Percentiles rank a stretch among this genome's conserved stretches.
Evolutionary conservation across 2,888 invertebrate species (phyloP).

Genomic region (Sericinus montela): DNA sequence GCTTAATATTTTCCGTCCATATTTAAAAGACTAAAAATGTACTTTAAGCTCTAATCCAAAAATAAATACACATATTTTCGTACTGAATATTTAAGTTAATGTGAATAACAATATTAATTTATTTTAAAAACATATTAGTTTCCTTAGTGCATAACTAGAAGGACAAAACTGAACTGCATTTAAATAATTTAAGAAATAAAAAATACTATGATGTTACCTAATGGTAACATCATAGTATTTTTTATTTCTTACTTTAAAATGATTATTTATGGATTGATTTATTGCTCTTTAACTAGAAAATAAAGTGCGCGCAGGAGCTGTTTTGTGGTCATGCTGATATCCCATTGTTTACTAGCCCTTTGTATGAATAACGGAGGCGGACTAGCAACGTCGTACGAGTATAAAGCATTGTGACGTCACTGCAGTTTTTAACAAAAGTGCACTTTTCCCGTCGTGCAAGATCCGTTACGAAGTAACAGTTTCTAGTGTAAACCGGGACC

Average conservation of each 20-base stretch:
- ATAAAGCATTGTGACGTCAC: slow-evolving; percentile 68
- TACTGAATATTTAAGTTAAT: no score
- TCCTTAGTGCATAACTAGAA: no score
- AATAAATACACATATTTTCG: no score
- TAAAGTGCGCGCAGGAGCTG: slow-evolving; percentile 57
- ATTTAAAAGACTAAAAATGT: no score
- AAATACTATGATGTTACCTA: no score
- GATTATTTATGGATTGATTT: slow-evolving; percentile 56
- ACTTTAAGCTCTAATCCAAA: no score
- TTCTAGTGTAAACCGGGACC: slow-evolving; percentile 71
- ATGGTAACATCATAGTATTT: slow-evolving; percentile 11
- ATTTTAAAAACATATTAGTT: no score
- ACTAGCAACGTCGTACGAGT: slow-evolving; percentile 28
- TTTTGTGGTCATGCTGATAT: slow-evolving; percentile 59
- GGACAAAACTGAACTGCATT: no score
- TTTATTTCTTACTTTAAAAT: slow-evolving; percentile 29
- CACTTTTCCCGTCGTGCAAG: slow-evolving; percentile 65
- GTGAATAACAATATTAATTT: no score
- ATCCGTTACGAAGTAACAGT: slow-evolving; percentile 66
- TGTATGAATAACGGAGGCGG: slow-evolving; percentile 59
- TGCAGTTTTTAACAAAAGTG: slow-evolving; percentile 58
- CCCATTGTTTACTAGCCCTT: slow-evolving; percentile 54
- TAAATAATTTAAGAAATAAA: no score
- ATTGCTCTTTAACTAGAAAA: slow-evolving; percentile 35
- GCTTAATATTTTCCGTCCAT: slow-evolving; percentile 30